Evolutionary conservation across 2,797 vertebrate species (phyloP), one percentile per base, ranked within the genome.

Genomic region (Podarcis lilfordi): DNA sequence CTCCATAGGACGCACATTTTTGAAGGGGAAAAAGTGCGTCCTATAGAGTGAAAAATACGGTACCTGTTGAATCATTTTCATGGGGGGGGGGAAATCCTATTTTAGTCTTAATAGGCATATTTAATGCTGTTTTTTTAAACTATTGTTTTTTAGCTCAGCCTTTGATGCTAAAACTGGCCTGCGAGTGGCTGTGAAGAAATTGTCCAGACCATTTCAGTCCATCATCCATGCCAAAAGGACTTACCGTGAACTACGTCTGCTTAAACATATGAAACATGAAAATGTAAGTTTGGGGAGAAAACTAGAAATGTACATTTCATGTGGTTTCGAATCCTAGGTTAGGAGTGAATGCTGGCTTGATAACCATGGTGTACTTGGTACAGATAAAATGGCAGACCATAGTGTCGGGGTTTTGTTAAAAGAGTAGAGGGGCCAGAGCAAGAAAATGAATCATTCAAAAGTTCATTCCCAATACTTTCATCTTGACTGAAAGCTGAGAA

Each of bases 201-300:
- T 99, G 80, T 99, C 99, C 29, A 97, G 99, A 78, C 99, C 99
- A 0, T 99, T 99, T 96, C 99, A 99, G 96, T 99, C 99, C 91
- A 98, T 99, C 96, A 99, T 99, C 94, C 99, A 99, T 0, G 98
- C 99, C 94, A 99, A 99, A 92, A 98, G 99, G 94, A 99, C 99
- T 37, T 99, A 99, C 97, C 96, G 99, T 92, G 99, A 99, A 92
- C 97, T 99, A 61, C 97, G 99, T 80, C 97, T 99, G 45, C 98
- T 99, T 75, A 99, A 99, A 94, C 99, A 99, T 95, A 99, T 99
- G 98, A 99, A 99, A 91, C 99, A 99, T 0, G 99, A 99, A 96
- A 99, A 99, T 11, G 99, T 99, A 92, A 99, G 98, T 98, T 84
- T 43, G 15, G 82, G 72, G 32, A 50, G 76, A 8, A 55, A 55